phyloP scores from a whole-genome alignment of 2,888 invertebrate genomes.

The Drosophila pegasa region DNA sequence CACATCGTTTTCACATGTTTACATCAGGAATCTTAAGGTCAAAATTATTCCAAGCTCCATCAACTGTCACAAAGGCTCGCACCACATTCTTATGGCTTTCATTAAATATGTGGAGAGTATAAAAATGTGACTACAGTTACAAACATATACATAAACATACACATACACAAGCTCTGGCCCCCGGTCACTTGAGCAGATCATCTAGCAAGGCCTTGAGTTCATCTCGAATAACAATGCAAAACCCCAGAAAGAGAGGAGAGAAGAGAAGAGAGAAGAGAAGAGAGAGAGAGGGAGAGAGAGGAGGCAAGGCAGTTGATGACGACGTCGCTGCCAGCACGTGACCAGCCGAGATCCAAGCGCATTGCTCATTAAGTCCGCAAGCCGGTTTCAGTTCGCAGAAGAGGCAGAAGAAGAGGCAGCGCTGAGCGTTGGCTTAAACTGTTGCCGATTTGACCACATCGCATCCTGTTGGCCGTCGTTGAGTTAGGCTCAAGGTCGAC shows the following conservation, averaged over 20 bases:
- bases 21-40: too few species aligned
- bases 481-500: constrained; percentile 41
- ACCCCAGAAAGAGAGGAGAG: background rate
- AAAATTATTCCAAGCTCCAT: background rate
- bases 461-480: constrained; percentile 55
- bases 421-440: constrained; percentile 33
- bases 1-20: too few species aligned
- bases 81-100: background rate
- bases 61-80: background rate
- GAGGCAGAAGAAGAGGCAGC: constrained; percentile 9
- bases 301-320: constrained; percentile 27
- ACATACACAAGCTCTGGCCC: constrained; percentile 13
- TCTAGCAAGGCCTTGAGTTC: constrained; percentile 56
- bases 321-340: constrained; percentile 58
- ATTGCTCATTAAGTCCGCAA: constrained; percentile 57
- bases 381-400: constrained; percentile 51
- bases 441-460: constrained; percentile 3
- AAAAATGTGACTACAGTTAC: constrained; percentile 26
- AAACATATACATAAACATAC: constrained; percentile 1
- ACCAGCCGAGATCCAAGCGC: constrained; percentile 30
- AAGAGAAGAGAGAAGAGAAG: background rate
- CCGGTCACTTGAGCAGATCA: constrained; percentile 30
- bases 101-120: constrained; percentile 4
- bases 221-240: constrained; percentile 23
- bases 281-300: background rate